phyloP scores from a whole-genome alignment of 2,113 vertebrate genomes.

The Apistogramma diplotaenia region DNA sequence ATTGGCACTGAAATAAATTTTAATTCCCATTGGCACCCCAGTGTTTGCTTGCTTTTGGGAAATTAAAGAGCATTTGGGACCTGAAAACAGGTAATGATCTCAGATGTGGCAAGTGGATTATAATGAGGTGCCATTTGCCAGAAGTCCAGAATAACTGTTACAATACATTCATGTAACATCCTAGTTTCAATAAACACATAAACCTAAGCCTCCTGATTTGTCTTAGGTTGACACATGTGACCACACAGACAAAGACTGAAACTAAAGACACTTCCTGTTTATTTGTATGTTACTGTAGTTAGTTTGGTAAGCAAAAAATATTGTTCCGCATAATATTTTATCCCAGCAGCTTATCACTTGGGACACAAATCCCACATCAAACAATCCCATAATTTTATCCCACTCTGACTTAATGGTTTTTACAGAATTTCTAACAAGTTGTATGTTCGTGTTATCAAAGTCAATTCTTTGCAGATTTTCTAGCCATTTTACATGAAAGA shows the following conservation, averaged over 20 bases:
- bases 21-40: not conserved
- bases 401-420: not conserved
- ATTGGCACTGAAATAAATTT: not conserved
- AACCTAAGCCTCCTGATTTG: not conserved
- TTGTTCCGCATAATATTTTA: too few species aligned
- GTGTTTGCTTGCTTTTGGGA: not conserved
- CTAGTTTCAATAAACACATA: not conserved
- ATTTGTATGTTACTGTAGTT: not conserved
- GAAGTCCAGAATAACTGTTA: not conserved
- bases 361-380: too few species aligned
- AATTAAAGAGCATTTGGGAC: not conserved
- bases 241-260: not conserved
- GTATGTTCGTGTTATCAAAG: constrained; percentile 17
- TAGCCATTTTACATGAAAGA: constrained; percentile 18
- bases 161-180: not conserved
- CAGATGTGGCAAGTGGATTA: not conserved
- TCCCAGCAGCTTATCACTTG: too few species aligned
- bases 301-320: not conserved
- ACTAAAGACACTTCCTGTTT: not conserved
- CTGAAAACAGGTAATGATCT: not conserved
- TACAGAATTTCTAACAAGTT: not conserved
- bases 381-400: too few species aligned
- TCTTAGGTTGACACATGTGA: not conserved
- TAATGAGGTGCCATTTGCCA: too few species aligned
- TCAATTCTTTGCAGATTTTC: not conserved